These are phyloP conservation scores for Emys orbicularis DNA, from an alignment of 2,797 vertebrate genomes.

Conservation along the genomic window DNA sequence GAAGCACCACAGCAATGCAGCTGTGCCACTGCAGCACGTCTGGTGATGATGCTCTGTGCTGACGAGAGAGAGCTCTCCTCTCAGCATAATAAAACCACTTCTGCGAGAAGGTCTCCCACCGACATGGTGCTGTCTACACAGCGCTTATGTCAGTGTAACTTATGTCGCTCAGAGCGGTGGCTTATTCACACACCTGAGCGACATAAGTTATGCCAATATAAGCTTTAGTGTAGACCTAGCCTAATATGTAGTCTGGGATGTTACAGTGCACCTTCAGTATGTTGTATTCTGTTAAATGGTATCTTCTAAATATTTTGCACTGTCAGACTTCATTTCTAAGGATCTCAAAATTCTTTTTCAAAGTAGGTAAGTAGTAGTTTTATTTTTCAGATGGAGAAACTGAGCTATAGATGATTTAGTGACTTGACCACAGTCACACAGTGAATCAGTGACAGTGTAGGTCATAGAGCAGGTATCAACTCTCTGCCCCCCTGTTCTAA, in stretches of 20 bases:
- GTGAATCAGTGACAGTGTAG: not conserved
- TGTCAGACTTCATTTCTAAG: not conserved
- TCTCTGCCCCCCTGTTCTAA: not conserved
- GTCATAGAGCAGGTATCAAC: not conserved
- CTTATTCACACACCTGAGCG: not conserved
- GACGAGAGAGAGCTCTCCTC: not conserved
- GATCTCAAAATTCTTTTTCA: not conserved
- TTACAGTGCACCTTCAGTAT: not conserved
- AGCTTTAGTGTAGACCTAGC: not conserved
- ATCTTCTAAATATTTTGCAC: not conserved
- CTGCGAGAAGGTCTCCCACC: not conserved
- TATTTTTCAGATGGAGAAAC: conserved; percentile 22
- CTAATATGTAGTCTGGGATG: not conserved
- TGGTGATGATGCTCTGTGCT: not conserved
- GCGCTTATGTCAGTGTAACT: not conserved
- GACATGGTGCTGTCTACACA: not conserved
- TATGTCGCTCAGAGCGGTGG: not conserved
- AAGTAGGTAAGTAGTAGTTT: not conserved
- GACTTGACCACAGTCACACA: not conserved
- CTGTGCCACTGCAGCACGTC: not conserved
- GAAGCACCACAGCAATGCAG: too few relatives aligned
- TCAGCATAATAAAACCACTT: not conserved
- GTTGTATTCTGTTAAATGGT: not conserved
- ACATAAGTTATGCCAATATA: not conserved
- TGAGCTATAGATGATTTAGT: not conserved